Conservation (phyloP, 2,888 invertebrate genomes). For the Microctonus aethiopoides region DNA sequence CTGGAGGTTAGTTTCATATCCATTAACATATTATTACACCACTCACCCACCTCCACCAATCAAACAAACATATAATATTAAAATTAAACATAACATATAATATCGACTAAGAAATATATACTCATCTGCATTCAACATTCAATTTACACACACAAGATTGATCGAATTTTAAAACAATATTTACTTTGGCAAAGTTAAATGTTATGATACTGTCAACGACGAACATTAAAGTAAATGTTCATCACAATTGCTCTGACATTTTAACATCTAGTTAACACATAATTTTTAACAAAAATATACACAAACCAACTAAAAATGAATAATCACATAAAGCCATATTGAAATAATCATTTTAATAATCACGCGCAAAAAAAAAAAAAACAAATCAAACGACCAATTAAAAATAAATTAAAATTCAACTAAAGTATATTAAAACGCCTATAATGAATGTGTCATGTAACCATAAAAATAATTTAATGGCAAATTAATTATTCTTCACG, state of each 20-base stretch:
- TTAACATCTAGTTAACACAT: neutral
- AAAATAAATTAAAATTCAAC: neutral
- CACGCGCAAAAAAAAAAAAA: neutral
- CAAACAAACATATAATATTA: neutral
- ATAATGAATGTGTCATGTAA: neutral
- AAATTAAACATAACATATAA: neutral
- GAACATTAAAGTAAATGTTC: neutral
- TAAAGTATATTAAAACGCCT: too few relatives aligned
- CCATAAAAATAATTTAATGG: neutral
- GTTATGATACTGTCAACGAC: neutral
- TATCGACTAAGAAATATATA: neutral
- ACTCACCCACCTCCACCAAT: too few relatives aligned
- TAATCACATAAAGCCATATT: neutral
- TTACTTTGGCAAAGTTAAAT: neutral
- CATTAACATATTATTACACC: too few relatives aligned
- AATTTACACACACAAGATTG: neutral
- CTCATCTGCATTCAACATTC: neutral
- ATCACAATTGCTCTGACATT: neutral
- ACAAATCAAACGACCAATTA: neutral
- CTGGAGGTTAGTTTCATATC: conserved; percentile 83
- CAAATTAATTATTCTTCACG: neutral
- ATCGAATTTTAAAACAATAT: neutral
- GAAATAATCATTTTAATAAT: neutral
- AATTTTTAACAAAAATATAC: neutral
- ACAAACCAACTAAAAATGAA: too few relatives aligned